These are phyloP conservation scores for Lophotis ruficrista DNA, from an alignment of 2,113 vertebrate species.

Conservation along the genomic window DNA sequence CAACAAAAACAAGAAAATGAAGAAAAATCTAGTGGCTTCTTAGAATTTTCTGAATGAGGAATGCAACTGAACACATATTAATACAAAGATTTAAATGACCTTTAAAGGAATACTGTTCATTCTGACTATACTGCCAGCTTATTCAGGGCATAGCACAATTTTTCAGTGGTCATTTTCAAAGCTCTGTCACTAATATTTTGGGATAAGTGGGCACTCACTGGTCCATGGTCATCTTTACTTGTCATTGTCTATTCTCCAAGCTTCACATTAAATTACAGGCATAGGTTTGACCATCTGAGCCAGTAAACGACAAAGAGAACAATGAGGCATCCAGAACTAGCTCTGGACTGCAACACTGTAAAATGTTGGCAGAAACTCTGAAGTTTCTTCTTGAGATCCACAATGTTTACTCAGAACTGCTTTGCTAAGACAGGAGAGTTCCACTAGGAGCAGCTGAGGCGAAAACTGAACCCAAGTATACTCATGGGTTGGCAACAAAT, in stretches of 20 bases:
- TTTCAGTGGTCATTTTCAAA: neutral
- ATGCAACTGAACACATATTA: neutral
- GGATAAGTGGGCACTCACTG: neutral
- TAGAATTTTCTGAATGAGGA: neutral
- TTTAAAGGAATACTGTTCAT: neutral
- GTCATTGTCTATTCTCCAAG: neutral
- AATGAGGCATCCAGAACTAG: neutral
- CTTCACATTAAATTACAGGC: neutral
- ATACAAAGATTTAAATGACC: neutral
- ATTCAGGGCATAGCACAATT: neutral
- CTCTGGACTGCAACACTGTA: neutral
- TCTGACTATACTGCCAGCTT: neutral
- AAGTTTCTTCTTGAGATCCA: neutral
- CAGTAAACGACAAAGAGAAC: neutral
- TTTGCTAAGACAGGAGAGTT: neutral
- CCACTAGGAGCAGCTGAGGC: neutral
- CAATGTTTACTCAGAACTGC: neutral
- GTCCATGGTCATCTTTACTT: neutral
- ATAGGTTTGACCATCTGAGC: neutral
- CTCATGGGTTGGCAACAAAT: neutral
- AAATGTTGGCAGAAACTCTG: neutral
- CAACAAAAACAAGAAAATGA: neutral
- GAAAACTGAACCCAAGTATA: neutral
- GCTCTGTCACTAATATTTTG: neutral
- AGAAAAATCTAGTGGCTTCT: neutral